phyloP scores from a whole-genome alignment of 2,113 vertebrate species.

The Capricornis sumatraensis region DNA sequence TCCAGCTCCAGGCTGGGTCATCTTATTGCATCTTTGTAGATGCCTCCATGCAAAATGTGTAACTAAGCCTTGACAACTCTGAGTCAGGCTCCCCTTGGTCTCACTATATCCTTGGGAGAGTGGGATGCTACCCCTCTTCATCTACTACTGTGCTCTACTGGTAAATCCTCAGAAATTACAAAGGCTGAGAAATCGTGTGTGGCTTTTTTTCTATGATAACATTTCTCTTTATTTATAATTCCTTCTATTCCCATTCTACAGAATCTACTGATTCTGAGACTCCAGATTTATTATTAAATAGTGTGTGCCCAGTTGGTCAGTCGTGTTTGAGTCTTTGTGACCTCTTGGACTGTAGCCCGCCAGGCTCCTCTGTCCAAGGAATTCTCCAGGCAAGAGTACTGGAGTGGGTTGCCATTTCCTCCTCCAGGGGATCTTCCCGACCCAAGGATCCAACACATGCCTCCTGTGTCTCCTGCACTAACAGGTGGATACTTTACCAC shows the following conservation, averaged over 20 bases:
- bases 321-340: not conserved
- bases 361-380: not conserved
- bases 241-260: not conserved
- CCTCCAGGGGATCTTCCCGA: not conserved
- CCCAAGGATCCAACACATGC: not conserved
- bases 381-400: not conserved
- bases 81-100: not conserved
- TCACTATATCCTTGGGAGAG: too few relatives aligned
- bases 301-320: not conserved
- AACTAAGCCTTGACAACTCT: not conserved
- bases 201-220: not conserved
- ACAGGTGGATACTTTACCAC: not conserved
- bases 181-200: not conserved
- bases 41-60: not conserved
- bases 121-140: fast-evolving
- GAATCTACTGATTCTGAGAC: not conserved
- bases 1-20: not conserved
- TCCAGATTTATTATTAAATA: not conserved
- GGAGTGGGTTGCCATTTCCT: not conserved
- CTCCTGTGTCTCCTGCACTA: not conserved
- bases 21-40: not conserved
- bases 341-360: not conserved
- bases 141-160: not conserved
- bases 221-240: not conserved
- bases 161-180: not conserved